Base-by-base conservation (phyloP, 2,888 invertebrate species). In the Achlya flavicornis region DNA sequence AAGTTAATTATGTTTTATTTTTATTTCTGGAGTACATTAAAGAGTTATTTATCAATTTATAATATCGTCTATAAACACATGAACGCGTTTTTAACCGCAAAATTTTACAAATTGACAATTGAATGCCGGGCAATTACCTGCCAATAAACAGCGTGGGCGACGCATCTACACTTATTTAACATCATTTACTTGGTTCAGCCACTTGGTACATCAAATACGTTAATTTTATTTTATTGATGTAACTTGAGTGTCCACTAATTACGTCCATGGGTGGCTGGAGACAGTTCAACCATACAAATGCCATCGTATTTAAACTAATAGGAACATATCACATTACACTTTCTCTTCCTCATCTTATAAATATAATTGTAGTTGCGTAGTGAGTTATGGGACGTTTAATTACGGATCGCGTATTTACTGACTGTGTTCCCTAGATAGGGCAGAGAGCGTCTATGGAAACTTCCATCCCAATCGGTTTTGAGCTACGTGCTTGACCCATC, bases 321-420 rank as follows among this genome's bases (percentile, higher is more conserved):
- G 53, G 53, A 53, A 78, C 81, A 80, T 84, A 84, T 85, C 81
- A 67, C 19, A 76, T 86, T 83, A 79, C 84, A 72, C 73, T 79
- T 73, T 81, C 80, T 71, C 81, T 86, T 85, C 85, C 83, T 84
- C 67, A 73, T 83, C 68, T 72, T 63, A 35, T 41, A 10, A 10
- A 68, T 67, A 67, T 64, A 65, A 67, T 65, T 41, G 41, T 61
- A 33, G n/a, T 62, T 57, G 61, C 16, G 58, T 41, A 16, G n/a
- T 16, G 7, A 48, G 48, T 48, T 48, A 48, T 48, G 14, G 7
- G 4, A 48, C 4, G 2, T 4, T 14, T 46, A 6, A n/a, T n/a
- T 46, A n/a, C 3, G n/a, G 12, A 8, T 43, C 14, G 12, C 10
- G 10, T 38, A 35, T 35, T 7, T 35, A 43, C 12, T 14, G 12